phyloP scores from a whole-genome alignment of 1,140 invertebrate genomes.

The Mercenaria mercenaria region DNA sequence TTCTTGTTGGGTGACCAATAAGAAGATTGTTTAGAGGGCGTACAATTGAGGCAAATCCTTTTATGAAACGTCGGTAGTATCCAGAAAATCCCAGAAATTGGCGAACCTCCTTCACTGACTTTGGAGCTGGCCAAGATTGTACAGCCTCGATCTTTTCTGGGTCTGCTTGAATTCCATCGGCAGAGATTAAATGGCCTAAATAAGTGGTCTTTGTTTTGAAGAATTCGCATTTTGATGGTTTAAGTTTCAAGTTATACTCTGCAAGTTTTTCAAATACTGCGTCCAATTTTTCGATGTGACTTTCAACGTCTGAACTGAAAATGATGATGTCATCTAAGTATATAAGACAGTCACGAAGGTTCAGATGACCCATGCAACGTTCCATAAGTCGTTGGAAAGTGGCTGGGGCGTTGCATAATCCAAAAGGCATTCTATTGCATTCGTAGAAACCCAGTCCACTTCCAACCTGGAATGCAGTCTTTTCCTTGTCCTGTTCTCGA shows the following conservation, averaged over 20 bases:
- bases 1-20: constrained; percentile 24
- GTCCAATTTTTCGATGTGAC: background rate
- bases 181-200: constrained; percentile 71
- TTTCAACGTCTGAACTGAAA: constrained; percentile 51
- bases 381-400: constrained; percentile 78
- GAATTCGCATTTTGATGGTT: constrained; percentile 82
- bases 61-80: constrained; percentile 85
- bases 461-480: constrained; percentile 68
- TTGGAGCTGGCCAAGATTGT: constrained; percentile 83
- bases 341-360: constrained; percentile 61
- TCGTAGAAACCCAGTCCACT: constrained; percentile 68
- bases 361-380: constrained; percentile 58
- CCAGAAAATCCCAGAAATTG: constrained; percentile 85
- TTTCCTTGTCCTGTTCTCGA: constrained; percentile 67
- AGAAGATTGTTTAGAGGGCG: constrained; percentile 71
- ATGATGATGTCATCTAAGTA: constrained; percentile 75
- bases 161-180: constrained; percentile 71
- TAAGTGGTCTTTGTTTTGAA: constrained; percentile 74
- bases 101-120: constrained; percentile 67
- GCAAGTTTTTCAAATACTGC: constrained; percentile 11
- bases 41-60: constrained; percentile 75
- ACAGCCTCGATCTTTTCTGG: constrained; percentile 70
- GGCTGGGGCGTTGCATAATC: constrained; percentile 69
- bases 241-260: constrained; percentile 63
- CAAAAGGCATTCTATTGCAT: constrained; percentile 71